These are phyloP conservation scores for Naso thynnoides DNA, from an alignment of 2,797 vertebrate species.

Conservation along the genomic window DNA sequence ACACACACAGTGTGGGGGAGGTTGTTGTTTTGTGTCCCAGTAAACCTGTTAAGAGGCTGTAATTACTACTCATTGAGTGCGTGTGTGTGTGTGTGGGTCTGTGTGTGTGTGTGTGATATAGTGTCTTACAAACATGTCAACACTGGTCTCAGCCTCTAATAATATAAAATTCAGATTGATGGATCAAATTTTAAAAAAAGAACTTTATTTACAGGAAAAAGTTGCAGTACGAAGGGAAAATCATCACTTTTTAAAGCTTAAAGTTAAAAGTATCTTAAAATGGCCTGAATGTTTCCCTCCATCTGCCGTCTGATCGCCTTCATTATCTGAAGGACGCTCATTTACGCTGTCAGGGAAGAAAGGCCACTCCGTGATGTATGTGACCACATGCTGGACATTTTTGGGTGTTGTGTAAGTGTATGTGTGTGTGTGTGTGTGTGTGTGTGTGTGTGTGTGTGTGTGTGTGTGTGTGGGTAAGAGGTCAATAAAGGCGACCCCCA, in stretches of 20 bases:
- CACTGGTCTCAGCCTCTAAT: not conserved
- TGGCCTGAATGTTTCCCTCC: slow-evolving; percentile 12
- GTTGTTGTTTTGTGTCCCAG: slow-evolving; percentile 92
- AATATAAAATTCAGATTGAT: not conserved
- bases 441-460: too few species aligned
- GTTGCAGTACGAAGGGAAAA: not conserved
- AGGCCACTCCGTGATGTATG: slow-evolving; percentile 76
- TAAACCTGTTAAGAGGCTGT: slow-evolving; percentile 93
- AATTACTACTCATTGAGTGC: slow-evolving; percentile 90
- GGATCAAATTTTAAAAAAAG: not conserved
- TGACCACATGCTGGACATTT: slow-evolving; percentile 75
- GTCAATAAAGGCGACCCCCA: slow-evolving; percentile 85
- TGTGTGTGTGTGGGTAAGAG: slow-evolving; percentile 5
- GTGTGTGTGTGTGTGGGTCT: slow-evolving; percentile 14
- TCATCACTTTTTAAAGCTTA: not conserved
- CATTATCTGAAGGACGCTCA: slow-evolving; percentile 46
- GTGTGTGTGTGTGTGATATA: slow-evolving; percentile 4
- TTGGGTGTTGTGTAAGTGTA: slow-evolving; percentile 38
- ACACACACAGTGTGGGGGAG: slow-evolving; percentile 56
- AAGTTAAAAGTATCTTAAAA: not conserved
- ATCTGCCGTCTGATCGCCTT: slow-evolving; percentile 36
- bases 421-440: too few species aligned
- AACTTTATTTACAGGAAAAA: not conserved
- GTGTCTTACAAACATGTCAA: not conserved
- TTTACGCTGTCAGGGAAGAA: slow-evolving; percentile 73